phyloP scores from a whole-genome alignment of 1,140 invertebrate genomes.

The Polyergus mexicanus region DNA sequence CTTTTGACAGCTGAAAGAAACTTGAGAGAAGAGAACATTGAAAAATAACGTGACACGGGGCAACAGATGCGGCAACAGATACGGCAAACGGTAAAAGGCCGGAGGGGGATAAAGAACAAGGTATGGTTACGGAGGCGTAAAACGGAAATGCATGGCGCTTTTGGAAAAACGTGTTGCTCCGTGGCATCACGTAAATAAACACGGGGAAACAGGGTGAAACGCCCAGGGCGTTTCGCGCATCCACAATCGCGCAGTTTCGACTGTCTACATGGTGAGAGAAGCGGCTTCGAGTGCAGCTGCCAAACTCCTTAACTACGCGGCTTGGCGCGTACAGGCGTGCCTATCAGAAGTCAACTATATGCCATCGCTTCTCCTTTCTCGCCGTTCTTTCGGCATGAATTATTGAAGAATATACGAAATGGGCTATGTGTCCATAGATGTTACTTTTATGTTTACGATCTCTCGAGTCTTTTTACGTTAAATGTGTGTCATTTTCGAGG shows the following conservation, averaged over 20 bases:
- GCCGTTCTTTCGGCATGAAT: slow-evolving; percentile 53
- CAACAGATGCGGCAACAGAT: slow-evolving; percentile 8
- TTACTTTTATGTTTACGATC: slow-evolving; percentile 33
- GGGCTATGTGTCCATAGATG: slow-evolving; percentile 28
- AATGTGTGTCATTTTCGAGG: slow-evolving; percentile 17
- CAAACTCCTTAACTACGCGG: slow-evolving; percentile 34
- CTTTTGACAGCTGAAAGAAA: slow-evolving; percentile 24
- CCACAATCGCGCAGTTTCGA: slow-evolving; percentile 14
- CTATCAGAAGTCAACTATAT: slow-evolving; percentile 66
- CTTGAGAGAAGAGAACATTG: slow-evolving; percentile 2
- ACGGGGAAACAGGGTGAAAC: slow-evolving; percentile 35
- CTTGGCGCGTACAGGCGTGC: slow-evolving; percentile 26
- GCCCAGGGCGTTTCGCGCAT: slow-evolving; percentile 27
- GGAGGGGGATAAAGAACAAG: background rate
- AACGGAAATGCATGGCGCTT: slow-evolving; percentile 49
- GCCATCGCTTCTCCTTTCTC: background rate
- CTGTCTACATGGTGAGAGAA: background rate
- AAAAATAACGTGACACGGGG: slow-evolving; percentile 37
- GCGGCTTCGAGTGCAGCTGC: slow-evolving; percentile 34
- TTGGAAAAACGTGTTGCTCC: slow-evolving; percentile 69
- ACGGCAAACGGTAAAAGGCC: background rate
- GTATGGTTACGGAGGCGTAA: slow-evolving; percentile 38
- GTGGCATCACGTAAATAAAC: slow-evolving; percentile 68
- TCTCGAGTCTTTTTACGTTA: slow-evolving; percentile 34
- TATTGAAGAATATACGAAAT: slow-evolving; percentile 61